A percentile compares a stretch with the other conserved stretches of the same genome.
These are phyloP conservation scores for Drosophila bocki DNA, from an alignment of 1,140 invertebrate genomes.

Conservation along the genomic window DNA sequence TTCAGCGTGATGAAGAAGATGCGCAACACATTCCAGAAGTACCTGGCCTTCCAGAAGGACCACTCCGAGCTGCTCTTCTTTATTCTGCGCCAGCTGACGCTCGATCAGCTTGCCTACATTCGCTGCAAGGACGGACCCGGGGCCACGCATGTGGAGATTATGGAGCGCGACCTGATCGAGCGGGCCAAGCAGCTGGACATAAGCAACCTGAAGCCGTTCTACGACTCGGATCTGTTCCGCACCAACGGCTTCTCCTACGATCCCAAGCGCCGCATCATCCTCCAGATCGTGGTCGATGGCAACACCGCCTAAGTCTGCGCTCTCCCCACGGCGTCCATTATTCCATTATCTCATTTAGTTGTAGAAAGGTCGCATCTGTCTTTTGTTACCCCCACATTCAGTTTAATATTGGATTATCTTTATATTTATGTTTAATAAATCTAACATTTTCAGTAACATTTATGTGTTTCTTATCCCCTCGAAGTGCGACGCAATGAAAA, in stretches of 20 bases:
- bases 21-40: conserved; percentile 97
- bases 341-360: conserved; percentile 57
- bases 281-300: conserved; percentile 90
- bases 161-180: conserved; percentile 96
- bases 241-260: conserved; percentile 96
- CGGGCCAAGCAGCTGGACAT: conserved; percentile 97
- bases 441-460: not conserved
- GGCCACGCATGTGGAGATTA: conserved; percentile 93
- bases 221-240: conserved; percentile 95
- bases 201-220: conserved; percentile 95
- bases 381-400: conserved; percentile 46
- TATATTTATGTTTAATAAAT: conserved; percentile 27
- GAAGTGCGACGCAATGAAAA: conserved; percentile 29
- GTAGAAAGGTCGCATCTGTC: conserved; percentile 14
- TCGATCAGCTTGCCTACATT: conserved; percentile 96
- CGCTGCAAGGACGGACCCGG: conserved; percentile 91
- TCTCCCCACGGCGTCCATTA: not conserved
- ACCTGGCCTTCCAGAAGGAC: conserved; percentile 97
- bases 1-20: conserved; percentile 98
- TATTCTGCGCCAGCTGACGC: conserved; percentile 96
- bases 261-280: conserved; percentile 92
- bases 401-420: conserved; percentile 50
- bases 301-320: conserved; percentile 50
- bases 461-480: no score
- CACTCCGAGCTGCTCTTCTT: conserved; percentile 98